phyloP scores from a whole-genome alignment of 1,140 invertebrate genomes.

The Aphidius ervi region DNA sequence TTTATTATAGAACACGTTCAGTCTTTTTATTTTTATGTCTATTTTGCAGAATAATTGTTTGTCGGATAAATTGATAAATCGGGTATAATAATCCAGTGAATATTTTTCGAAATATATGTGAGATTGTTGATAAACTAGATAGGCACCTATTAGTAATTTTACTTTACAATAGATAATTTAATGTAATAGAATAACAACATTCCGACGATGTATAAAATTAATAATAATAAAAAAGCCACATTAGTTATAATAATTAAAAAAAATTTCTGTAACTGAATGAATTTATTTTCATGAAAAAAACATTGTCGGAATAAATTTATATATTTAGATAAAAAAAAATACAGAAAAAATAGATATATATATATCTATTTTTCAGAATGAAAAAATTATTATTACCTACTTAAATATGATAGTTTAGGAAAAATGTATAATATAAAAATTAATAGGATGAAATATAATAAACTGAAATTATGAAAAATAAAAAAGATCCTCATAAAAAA shows the following conservation, averaged over 20 bases:
- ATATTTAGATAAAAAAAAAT: not conserved
- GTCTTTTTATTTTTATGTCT: constrained; percentile 31
- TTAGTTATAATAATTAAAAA: not conserved
- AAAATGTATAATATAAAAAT: no score
- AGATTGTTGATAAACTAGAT: not conserved
- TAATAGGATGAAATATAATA: no score
- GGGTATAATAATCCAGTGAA: not conserved
- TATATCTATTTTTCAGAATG: no score
- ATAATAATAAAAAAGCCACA: not conserved
- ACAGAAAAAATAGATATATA: no score
- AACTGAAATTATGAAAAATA: no score
- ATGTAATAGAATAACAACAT: not conserved
- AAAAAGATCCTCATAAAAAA: no score
- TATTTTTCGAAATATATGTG: not conserved
- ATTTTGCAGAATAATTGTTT: constrained; percentile 23
- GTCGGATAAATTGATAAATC: constrained; percentile 25
- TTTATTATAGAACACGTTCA: constrained; percentile 18
- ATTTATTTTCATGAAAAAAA: no score
- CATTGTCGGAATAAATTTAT: no score
- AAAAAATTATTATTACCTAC: no score
- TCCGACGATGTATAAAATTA: constrained; percentile 3
- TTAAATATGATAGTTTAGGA: no score
- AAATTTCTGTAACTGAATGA: not conserved
- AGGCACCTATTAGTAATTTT: not conserved
- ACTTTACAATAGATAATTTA: constrained; percentile 1